A percentile compares a stretch with the other conserved stretches of the same genome.
Evolutionary conservation across 2,113 vertebrate species (phyloP).

Genomic region (Macrotis lagotis): DNA sequence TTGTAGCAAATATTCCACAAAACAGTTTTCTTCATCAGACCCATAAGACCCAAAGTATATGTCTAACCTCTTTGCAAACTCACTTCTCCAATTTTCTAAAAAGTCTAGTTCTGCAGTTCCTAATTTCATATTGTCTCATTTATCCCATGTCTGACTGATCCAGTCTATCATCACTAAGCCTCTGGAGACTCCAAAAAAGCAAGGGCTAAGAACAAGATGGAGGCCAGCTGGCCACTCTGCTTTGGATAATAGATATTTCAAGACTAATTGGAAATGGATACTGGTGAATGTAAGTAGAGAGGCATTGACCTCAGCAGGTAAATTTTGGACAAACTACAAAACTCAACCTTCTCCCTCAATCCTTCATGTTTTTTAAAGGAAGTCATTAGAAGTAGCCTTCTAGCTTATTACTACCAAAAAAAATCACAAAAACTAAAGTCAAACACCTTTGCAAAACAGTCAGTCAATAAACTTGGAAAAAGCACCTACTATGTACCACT

Average conservation of each 20-base stretch:
- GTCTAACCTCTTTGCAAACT: neutral
- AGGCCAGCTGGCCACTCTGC: neutral
- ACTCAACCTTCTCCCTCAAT: neutral
- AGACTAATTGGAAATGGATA: neutral
- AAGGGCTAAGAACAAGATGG: neutral
- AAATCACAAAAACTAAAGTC: neutral
- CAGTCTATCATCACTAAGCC: neutral
- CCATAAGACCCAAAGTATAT: neutral
- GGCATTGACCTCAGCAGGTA: neutral
- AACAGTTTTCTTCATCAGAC: neutral
- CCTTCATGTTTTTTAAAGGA: neutral
- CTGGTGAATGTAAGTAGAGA: neutral
- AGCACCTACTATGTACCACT: neutral
- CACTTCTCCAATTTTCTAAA: neutral
- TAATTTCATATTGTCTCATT: neutral
- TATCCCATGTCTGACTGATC: neutral
- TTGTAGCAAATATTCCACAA: neutral
- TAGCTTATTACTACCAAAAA: neutral
- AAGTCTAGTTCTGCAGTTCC: neutral
- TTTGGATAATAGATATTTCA: neutral
- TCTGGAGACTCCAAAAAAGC: neutral
- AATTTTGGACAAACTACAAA: neutral
- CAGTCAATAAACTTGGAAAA: neutral
- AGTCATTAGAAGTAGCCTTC: neutral
- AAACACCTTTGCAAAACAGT: neutral